Conservation (phyloP, 1,140 invertebrate genomes). For the Drosophila auraria region DNA sequence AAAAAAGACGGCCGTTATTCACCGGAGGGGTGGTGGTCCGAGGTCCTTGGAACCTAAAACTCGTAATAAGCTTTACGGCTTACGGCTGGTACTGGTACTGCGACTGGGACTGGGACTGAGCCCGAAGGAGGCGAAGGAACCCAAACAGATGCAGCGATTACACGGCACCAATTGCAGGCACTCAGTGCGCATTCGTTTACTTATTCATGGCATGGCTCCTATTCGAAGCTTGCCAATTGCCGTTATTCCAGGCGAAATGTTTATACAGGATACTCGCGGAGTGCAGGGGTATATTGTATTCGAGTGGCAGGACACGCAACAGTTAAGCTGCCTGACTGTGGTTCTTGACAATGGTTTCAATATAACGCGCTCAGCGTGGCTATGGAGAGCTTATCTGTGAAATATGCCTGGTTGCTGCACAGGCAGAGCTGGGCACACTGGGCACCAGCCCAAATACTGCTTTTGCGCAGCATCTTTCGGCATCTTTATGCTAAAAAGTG, state of each 20-base stretch:
- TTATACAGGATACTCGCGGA: not conserved
- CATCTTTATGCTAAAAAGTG: no score
- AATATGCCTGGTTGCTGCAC: no score
- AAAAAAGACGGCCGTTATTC: slow-evolving; percentile 8
- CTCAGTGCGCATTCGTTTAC: slow-evolving; percentile 33
- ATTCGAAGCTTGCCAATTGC: slow-evolving; percentile 40
- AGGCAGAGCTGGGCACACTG: no score
- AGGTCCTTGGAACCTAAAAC: slow-evolving; percentile 9
- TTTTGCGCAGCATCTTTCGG: no score
- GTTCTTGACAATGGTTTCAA: no score
- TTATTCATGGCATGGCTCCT: slow-evolving; percentile 44
- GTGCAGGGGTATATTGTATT: not conserved
- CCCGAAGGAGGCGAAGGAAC: slow-evolving; percentile 1
- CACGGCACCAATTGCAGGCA: slow-evolving; percentile 44
- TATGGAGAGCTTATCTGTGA: not conserved
- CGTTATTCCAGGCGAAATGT: slow-evolving; percentile 25
- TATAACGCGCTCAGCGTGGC: no score
- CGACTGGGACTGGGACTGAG: not conserved
- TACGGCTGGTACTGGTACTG: slow-evolving; percentile 3
- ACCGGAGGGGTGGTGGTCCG: not conserved
- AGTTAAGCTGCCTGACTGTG: not conserved
- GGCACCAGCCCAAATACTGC: no score
- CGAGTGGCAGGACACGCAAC: not conserved
- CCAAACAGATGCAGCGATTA: slow-evolving; percentile 34
- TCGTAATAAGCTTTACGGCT: slow-evolving; percentile 41